phyloP scores from a whole-genome alignment of 37 sponge, comb jelly and placozoan genomes.

The Spongilla lacustris region DNA sequence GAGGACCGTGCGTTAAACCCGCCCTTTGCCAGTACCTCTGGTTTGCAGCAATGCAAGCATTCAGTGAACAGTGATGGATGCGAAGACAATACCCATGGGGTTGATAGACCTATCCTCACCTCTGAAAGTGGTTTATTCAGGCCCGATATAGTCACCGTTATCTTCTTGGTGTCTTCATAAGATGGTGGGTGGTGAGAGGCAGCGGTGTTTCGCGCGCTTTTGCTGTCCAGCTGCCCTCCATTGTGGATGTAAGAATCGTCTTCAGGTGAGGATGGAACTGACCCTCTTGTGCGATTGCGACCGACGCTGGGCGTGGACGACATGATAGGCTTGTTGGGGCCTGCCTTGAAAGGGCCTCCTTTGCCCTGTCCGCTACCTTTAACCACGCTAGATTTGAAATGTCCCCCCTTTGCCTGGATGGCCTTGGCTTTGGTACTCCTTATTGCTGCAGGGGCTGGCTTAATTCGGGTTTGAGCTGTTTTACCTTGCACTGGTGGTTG shows the following conservation, averaged over 20 bases:
- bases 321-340: not conserved
- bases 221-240: too few relatives aligned
- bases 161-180: conserved; percentile 78
- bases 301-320: not conserved
- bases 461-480: not conserved
- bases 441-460: not conserved
- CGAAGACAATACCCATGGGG: too few relatives aligned
- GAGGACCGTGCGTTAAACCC: too few relatives aligned
- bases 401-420: not conserved
- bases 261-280: not conserved
- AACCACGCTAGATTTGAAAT: not conserved
- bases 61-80: too few relatives aligned
- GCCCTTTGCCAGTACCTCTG: too few relatives aligned
- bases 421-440: not conserved
- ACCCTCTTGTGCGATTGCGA: not conserved
- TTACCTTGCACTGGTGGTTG: not conserved
- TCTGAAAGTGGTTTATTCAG: conserved; percentile 51
- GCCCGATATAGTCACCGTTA: conserved; percentile 79
- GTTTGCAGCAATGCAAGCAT: too few relatives aligned
- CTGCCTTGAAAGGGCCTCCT: not conserved
- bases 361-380: not conserved
- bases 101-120: conserved; percentile 44
- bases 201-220: not conserved
- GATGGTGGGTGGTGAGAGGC: conserved; percentile 21
- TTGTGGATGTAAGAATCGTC: not conserved